Evolutionary conservation across 2,888 invertebrate genomes (phyloP).

Genomic region (Phaedon cochleariae): DNA sequence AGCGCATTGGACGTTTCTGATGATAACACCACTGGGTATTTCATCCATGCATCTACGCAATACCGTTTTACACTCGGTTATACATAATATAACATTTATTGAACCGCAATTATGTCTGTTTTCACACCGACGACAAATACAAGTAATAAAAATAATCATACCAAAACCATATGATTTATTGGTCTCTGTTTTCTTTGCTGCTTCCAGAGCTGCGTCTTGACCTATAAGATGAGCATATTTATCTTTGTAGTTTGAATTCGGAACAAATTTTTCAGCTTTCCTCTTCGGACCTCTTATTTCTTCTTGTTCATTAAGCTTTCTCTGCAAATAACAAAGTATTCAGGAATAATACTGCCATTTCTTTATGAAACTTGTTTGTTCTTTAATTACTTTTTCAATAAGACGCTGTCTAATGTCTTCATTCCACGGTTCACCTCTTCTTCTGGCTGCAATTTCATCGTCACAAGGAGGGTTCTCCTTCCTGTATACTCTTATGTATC

Average conservation of each 20-base stretch:
- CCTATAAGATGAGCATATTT: conserved; percentile 94
- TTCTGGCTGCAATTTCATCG: conserved; percentile 84
- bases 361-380: too few species aligned
- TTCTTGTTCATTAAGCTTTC: conserved; percentile 58
- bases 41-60: too few species aligned
- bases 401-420: conserved; percentile 75
- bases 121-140: too few species aligned
- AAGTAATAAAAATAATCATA: conserved; percentile 63
- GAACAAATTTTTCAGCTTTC: conserved; percentile 63
- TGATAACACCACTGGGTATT: too few species aligned
- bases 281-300: conserved; percentile 43
- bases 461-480: conserved; percentile 88
- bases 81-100: too few species aligned
- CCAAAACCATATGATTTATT: conserved; percentile 91
- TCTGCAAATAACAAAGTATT: conserved; percentile 51
- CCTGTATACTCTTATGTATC: conserved; percentile 84
- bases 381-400: conserved; percentile 67
- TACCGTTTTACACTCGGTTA: too few species aligned
- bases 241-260: conserved; percentile 85
- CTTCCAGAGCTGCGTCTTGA: conserved; percentile 85
- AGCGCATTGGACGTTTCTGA: too few species aligned
- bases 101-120: too few species aligned
- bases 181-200: conserved; percentile 85
- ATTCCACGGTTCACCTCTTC: conserved; percentile 87
- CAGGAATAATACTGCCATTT: too few species aligned